A percentile compares a stretch with the other conserved stretches of the same genome.
phyloP scores from a whole-genome alignment of 2,797 vertebrate species.

The Uromys caudimaculatus region DNA sequence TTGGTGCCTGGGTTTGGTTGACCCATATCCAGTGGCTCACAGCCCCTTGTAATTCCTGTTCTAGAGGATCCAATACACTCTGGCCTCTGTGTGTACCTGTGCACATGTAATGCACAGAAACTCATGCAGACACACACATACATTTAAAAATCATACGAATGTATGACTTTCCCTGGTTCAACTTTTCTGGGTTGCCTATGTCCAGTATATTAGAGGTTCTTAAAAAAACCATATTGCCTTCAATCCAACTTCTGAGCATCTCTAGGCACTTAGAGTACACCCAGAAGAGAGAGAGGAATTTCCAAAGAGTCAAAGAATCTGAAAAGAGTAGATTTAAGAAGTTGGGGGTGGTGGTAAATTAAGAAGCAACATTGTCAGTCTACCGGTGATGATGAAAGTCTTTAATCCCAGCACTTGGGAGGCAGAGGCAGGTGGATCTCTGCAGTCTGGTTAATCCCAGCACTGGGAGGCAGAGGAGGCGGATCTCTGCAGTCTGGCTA shows the following conservation, averaged over 20 bases:
- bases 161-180: background rate
- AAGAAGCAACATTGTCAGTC: background rate
- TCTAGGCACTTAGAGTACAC: background rate
- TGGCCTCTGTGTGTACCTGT: background rate
- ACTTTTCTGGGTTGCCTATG: background rate
- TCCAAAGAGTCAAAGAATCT: background rate
- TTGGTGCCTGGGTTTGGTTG: too few species aligned
- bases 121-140: too few species aligned
- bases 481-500: too few species aligned
- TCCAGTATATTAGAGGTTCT: background rate
- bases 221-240: background rate
- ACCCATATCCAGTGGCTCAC: background rate
- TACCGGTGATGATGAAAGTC: background rate
- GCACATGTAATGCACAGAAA: background rate
- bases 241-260: conserved; percentile 10
- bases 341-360: background rate
- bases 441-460: too few species aligned
- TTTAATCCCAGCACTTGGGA: background rate
- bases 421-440: background rate
- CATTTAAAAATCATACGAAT: background rate
- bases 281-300: background rate
- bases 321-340: conserved; percentile 19
- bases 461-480: too few species aligned
- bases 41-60: background rate
- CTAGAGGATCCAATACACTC: background rate